phyloP scores from a whole-genome alignment of 2,888 invertebrate genomes.

The Siphlonurus alternatus region DNA sequence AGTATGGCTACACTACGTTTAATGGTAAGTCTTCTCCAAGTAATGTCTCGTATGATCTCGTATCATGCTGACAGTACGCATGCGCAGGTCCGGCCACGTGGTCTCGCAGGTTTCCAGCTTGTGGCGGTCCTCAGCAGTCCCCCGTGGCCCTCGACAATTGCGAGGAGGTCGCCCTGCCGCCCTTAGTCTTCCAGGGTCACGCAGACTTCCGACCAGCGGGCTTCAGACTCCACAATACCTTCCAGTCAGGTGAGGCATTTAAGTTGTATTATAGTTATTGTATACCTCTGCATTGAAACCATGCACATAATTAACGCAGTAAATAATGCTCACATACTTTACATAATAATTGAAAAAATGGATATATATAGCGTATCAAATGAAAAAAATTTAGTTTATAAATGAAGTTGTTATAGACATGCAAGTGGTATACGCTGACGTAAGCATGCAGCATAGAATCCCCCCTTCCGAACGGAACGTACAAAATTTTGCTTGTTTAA shows the following conservation, averaged over 20 bases:
- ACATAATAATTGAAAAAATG: no score
- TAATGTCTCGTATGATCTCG: neutral
- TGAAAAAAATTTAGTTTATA: no score
- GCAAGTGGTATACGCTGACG: no score
- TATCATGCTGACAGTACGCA: neutral
- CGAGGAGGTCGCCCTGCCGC: neutral
- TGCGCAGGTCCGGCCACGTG: neutral
- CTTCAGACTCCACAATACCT: neutral
- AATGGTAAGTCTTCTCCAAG: slow-evolving; percentile 1
- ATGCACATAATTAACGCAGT: neutral
- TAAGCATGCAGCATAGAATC: no score
- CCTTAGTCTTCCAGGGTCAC: neutral
- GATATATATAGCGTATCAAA: no score
- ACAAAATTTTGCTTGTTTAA: no score
- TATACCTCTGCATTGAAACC: neutral
- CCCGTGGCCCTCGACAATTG: neutral
- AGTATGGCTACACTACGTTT: neutral
- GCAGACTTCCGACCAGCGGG: neutral
- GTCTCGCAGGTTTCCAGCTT: neutral
- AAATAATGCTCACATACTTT: no score
- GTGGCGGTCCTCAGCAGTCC: neutral
- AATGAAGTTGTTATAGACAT: no score
- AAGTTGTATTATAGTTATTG: neutral
- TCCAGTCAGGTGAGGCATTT: slow-evolving; percentile 1
- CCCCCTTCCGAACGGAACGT: no score